Percentiles rank a stretch among this genome's conserved stretches.
These are phyloP conservation scores for Odontocolon sp. DNA, from an alignment of 2,888 invertebrate genomes.

Conservation along the genomic window DNA sequence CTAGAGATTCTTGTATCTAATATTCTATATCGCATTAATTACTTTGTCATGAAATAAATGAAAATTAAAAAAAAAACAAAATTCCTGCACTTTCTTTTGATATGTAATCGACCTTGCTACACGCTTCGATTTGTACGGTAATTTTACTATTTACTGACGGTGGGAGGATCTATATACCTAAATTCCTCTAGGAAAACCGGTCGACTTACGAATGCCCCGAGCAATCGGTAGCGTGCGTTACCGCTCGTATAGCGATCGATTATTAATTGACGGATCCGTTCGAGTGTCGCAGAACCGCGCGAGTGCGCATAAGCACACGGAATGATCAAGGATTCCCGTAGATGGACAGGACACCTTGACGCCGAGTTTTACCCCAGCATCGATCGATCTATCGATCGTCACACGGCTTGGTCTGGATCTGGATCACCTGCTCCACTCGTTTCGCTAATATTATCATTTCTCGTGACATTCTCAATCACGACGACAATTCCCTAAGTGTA, in stretches of 20 bases:
- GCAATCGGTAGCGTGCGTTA: background rate
- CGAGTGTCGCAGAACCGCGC: background rate
- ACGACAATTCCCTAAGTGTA: too few relatives aligned
- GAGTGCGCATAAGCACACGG: background rate
- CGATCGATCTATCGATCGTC: background rate
- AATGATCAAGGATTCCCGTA: conserved; percentile 7
- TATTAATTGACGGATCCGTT: background rate
- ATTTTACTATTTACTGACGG: background rate
- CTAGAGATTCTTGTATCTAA: too few relatives aligned
- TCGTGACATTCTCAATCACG: too few relatives aligned
- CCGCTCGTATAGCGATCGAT: background rate
- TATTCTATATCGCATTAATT: too few relatives aligned
- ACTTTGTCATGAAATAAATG: too few relatives aligned
- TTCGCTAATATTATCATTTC: too few relatives aligned
- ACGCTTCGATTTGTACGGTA: background rate
- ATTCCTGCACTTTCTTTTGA: too few relatives aligned
- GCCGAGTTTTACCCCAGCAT: background rate
- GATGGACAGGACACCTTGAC: background rate
- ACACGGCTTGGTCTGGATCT: background rate
- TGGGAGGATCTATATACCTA: conserved; percentile 1
- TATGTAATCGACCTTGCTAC: conserved; percentile 4
- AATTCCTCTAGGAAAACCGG: conserved; percentile 10
- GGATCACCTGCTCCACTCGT: background rate
- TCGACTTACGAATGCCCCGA: background rate
- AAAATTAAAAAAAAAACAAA: too few relatives aligned